Percentiles rank a stretch among this genome's conserved stretches.
These are phyloP conservation scores for Phylloscopus collybita DNA, from an alignment of 2,797 vertebrate genomes.

Conservation along the genomic window DNA sequence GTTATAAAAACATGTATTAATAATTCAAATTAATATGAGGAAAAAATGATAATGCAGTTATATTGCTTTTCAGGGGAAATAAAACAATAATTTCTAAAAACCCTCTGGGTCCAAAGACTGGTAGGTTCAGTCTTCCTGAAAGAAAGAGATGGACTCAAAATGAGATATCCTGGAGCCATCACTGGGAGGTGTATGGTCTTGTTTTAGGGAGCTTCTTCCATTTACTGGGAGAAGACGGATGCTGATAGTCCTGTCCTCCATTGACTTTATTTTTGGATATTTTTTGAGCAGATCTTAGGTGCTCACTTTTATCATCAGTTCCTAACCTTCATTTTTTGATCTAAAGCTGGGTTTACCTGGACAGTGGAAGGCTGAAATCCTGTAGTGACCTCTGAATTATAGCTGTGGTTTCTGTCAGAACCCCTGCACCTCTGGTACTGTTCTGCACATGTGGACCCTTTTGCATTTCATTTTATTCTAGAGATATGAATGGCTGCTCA, in stretches of 20 bases:
- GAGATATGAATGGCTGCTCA: not conserved
- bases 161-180: not conserved
- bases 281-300: fast-evolving
- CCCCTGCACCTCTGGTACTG: not conserved
- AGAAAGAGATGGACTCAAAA: not conserved
- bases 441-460: fast-evolving
- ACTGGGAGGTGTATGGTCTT: fast-evolving
- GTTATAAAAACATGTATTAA: not conserved
- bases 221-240: not conserved
- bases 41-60: not conserved
- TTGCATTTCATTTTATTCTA: not conserved
- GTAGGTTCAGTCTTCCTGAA: not conserved
- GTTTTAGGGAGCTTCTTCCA: fast-evolving
- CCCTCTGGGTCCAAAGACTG: not conserved
- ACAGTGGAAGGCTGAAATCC: not conserved
- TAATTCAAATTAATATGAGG: not conserved
- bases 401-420: not conserved
- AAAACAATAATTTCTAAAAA: not conserved
- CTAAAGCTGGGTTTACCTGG: not conserved
- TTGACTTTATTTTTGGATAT: not conserved
- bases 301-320: not conserved
- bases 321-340: not conserved
- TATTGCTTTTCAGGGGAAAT: not conserved
- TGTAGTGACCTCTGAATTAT: not conserved
- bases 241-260: not conserved